Evolutionary conservation across 1,140 invertebrate genomes (phyloP).

Genomic region (Chymomyza costata): DNA sequence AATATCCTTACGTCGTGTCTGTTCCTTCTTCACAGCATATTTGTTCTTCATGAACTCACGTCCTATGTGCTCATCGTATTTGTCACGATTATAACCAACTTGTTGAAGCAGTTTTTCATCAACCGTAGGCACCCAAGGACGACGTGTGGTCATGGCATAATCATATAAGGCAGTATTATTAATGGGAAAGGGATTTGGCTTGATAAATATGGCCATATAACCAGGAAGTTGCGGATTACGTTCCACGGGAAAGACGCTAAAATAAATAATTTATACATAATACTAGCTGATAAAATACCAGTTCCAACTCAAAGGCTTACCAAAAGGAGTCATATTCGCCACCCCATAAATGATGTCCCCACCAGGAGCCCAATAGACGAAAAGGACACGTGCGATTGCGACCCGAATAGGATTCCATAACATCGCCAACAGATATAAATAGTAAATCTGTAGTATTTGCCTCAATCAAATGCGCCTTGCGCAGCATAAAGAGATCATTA

Average conservation of each 20-base stretch:
- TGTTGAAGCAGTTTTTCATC: constrained; percentile 1
- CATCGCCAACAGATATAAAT: constrained; percentile 36
- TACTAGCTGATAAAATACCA: too few relatives aligned
- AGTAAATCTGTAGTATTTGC: constrained; percentile 50
- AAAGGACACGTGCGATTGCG: constrained; percentile 40
- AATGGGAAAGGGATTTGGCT: constrained; percentile 34
- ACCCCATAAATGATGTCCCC: constrained; percentile 20
- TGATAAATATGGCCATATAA: constrained; percentile 52
- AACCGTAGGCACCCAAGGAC: constrained; percentile 34
- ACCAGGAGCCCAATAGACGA: constrained; percentile 47
- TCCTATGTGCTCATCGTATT: neutral
- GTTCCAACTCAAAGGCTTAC: too few relatives aligned
- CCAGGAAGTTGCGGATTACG: constrained; percentile 28
- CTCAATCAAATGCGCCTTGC: constrained; percentile 44
- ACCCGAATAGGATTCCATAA: constrained; percentile 24
- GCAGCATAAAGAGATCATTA: constrained; percentile 54
- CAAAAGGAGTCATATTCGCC: constrained; percentile 5
- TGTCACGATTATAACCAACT: neutral
- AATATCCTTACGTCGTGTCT: neutral
- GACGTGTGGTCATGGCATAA: constrained; percentile 33
- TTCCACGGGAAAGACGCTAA: constrained; percentile 47
- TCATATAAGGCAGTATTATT: constrained; percentile 46
- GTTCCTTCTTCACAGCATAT: constrained; percentile 2
- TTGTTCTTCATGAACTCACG: constrained; percentile 7
- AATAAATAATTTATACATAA: constrained; percentile 1